Percentiles rank a stretch among this genome's conserved stretches.
phyloP scores from a whole-genome alignment of 2,888 invertebrate genomes.

The Philereme vetulata region DNA sequence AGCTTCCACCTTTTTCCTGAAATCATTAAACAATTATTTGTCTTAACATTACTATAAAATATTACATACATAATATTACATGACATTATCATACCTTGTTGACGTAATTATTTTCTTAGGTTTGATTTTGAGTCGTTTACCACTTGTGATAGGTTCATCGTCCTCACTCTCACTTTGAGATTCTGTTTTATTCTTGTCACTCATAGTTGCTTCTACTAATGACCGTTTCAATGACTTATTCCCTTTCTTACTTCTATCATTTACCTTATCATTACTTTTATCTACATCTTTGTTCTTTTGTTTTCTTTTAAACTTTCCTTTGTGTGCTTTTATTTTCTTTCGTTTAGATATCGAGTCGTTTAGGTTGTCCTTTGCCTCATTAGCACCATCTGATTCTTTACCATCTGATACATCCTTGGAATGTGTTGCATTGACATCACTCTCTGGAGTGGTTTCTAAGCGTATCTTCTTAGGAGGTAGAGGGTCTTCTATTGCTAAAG shows the following conservation, averaged over 20 bases:
- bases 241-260: constrained; percentile 53
- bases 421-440: constrained; percentile 65
- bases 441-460: constrained; percentile 69
- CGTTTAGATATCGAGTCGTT: constrained; percentile 60
- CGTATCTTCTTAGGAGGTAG: constrained; percentile 73
- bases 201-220: constrained; percentile 61
- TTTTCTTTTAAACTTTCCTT: constrained; percentile 75
- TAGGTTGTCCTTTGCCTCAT: constrained; percentile 57
- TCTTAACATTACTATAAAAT: neutral
- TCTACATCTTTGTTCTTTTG: constrained; percentile 49
- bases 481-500: constrained; percentile 61
- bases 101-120: constrained; percentile 75
- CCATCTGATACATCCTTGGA: constrained; percentile 69
- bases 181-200: constrained; percentile 75
- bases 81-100: constrained; percentile 56
- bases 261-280: constrained; percentile 52
- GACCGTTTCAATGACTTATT: constrained; percentile 71
- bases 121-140: constrained; percentile 76
- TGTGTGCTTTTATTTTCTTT: constrained; percentile 74
- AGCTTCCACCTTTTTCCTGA: constrained; percentile 83
- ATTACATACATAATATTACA: neutral
- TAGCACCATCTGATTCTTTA: constrained; percentile 53
- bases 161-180: constrained; percentile 77
- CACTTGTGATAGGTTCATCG: constrained; percentile 67
- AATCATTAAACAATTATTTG: constrained; percentile 37